phyloP scores from a whole-genome alignment of 2,797 vertebrate species.

The Premnoplex brunnescens region DNA sequence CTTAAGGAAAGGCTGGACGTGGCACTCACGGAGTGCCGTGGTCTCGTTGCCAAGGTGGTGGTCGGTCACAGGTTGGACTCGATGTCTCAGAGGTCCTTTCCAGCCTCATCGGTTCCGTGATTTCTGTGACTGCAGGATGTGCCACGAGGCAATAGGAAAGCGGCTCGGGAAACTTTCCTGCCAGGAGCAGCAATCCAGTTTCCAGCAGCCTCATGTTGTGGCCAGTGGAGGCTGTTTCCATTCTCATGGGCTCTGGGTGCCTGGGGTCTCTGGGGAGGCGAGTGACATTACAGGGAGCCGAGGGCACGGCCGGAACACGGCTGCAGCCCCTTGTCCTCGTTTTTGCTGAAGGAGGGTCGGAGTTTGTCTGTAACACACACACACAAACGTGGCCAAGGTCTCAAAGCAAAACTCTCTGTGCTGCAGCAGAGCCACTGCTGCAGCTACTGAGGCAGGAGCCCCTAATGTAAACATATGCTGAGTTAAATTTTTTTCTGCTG shows the following conservation, averaged over 20 bases:
- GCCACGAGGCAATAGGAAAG: rapidly evolving
- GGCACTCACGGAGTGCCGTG: neutral
- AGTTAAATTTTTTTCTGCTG: neutral
- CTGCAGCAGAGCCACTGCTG: neutral
- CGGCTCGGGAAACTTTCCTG: neutral
- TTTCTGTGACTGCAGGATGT: neutral
- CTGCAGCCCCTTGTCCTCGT: no score
- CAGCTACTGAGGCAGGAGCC: rapidly evolving
- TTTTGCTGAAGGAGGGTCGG: neutral
- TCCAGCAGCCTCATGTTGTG: no score
- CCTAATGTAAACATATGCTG: rapidly evolving
- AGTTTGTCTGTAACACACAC: rapidly evolving
- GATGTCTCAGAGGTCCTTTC: neutral
- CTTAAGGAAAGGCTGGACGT: neutral
- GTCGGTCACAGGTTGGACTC: neutral
- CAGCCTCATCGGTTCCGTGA: neutral
- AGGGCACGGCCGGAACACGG: neutral
- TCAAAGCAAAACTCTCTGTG: no score
- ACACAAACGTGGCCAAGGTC: rapidly evolving
- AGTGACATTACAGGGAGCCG: rapidly evolving
- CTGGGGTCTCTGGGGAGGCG: neutral
- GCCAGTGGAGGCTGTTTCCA: no score
- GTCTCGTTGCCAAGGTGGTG: neutral
- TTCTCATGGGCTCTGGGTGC: neutral
- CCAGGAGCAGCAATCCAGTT: rapidly evolving